Evolutionary conservation across 2,113 vertebrate genomes (phyloP).

Genomic region (Hemicordylus capensis): DNA sequence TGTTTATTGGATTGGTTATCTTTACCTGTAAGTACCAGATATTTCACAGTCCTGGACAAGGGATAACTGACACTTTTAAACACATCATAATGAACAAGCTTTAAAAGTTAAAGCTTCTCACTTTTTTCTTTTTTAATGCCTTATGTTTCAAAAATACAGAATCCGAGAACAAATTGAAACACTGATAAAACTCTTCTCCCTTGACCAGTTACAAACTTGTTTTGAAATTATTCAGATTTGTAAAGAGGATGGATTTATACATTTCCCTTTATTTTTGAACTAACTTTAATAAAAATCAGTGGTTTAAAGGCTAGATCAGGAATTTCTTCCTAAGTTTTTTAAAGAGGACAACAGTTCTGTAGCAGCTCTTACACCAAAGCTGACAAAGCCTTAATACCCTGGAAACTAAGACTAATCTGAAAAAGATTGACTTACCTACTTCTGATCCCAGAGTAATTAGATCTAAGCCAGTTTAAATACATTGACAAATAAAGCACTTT

Average conservation of each 20-base stretch:
- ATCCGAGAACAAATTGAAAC: slow-evolving; percentile 15
- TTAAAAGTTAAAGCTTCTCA: slow-evolving; percentile 36
- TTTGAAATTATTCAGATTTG: not conserved
- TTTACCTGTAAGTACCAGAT: slow-evolving; percentile 85
- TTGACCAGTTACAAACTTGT: slow-evolving; percentile 46
- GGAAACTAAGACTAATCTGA: slow-evolving; percentile 8
- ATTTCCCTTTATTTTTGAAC: not conserved
- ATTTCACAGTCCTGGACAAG: slow-evolving; percentile 53
- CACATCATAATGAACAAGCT: slow-evolving; percentile 29
- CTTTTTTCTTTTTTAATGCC: slow-evolving; percentile 31
- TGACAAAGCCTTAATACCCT: slow-evolving; percentile 61
- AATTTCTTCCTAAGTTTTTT: slow-evolving; percentile 13
- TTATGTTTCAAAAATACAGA: slow-evolving; percentile 43
- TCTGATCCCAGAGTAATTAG: not conserved
- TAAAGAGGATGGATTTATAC: slow-evolving; percentile 18
- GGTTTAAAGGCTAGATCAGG: slow-evolving; percentile 15
- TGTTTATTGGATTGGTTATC: slow-evolving; percentile 96
- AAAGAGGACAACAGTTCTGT: slow-evolving; percentile 34
- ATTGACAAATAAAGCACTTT: not conserved
- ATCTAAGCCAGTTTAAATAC: not conserved
- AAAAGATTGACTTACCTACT: not conserved
- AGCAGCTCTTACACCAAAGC: slow-evolving; percentile 57
- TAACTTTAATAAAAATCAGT: slow-evolving; percentile 32
- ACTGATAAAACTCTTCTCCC: slow-evolving; percentile 38
- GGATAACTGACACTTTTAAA: not conserved